Evolutionary conservation across 2,888 invertebrate genomes (phyloP), one percentile per base, ranked within the genome.

Genomic region (Noctua comes): DNA sequence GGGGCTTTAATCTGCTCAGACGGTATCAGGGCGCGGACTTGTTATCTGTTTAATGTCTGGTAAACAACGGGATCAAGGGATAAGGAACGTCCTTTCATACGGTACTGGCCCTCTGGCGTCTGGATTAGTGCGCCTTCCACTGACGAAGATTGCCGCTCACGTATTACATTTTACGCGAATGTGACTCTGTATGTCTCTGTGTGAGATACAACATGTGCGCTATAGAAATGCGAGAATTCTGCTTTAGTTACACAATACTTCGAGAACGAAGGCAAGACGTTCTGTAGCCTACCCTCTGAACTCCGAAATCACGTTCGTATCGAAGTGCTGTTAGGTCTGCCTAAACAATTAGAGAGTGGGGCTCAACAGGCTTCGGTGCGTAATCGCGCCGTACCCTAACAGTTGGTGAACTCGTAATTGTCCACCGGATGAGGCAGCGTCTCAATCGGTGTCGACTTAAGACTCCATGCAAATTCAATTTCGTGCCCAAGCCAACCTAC

Each of bases 1-100:
- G 92, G 93, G 94, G 95, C 94, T 94, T 93, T 96, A 96, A 96
- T 96, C 96, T 96, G 94, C 93, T 93, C 93, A 94, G 94, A 94
- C 94, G 94, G 94, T 96, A 96, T 96, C 96, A 93, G 95, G 94
- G 95, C 96, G 96, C 93, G 95, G 96, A 96, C 95, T 96, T 96
- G 96, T 96, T 97, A 97, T 97, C 97, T 97, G 97, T 95, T 97
- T 97, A 97, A 97, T 97, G 97, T 97, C 97, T 97, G 97, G 97
- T 97, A 97, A 97, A 97, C 97, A 97, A 97, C 96, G 93, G 97
- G 97, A 96, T 97, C 96, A 97, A 96, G 95, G 96, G 97, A 97
- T 97, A 96, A 96, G 96, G 95, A 94, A 93, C 94, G 95, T 96
- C 96, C 96, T 96, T 95, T 94, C 94, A 95, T 95, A 95, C 94